phyloP scores from a whole-genome alignment of 2,797 vertebrate genomes.

The Myotis pilosus region DNA sequence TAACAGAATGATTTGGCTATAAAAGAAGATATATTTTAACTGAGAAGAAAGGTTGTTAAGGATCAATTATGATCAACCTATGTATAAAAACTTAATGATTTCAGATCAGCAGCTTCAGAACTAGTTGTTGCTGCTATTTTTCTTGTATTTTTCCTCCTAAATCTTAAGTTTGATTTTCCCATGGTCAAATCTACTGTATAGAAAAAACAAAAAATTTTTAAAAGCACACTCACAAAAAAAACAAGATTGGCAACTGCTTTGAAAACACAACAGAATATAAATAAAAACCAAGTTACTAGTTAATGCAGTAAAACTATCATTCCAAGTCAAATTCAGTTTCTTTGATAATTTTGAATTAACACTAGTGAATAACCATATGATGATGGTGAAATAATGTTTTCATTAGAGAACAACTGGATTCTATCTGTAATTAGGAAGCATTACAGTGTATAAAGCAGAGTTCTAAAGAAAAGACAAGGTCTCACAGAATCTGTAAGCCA shows the following conservation, averaged over 20 bases:
- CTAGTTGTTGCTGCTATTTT: neutral
- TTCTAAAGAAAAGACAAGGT: conserved; percentile 49
- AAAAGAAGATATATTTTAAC: neutral
- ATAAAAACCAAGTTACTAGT: neutral
- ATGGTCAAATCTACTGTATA: neutral
- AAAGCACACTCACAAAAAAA: neutral
- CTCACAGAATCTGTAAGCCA: conserved; percentile 40
- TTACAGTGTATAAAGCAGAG: conserved; percentile 13
- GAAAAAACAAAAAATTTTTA: neutral
- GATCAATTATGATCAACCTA: neutral
- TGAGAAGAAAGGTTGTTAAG: neutral
- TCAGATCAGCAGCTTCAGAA: neutral
- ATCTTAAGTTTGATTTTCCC: neutral
- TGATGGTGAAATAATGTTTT: conserved; percentile 36
- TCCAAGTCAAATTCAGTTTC: neutral
- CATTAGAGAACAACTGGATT: conserved; percentile 34
- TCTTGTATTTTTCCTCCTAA: neutral
- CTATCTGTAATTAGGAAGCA: conserved; percentile 46
- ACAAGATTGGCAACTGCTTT: neutral
- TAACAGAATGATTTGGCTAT: neutral
- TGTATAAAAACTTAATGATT: neutral
- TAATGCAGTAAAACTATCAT: neutral
- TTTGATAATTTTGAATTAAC: conserved; percentile 32
- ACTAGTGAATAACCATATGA: neutral
- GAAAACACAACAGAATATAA: neutral